Percentiles rank a stretch among this genome's conserved stretches.
Evolutionary conservation across 2,888 invertebrate genomes (phyloP).

Genomic region (Hydrotaea cyrtoneurina): DNA sequence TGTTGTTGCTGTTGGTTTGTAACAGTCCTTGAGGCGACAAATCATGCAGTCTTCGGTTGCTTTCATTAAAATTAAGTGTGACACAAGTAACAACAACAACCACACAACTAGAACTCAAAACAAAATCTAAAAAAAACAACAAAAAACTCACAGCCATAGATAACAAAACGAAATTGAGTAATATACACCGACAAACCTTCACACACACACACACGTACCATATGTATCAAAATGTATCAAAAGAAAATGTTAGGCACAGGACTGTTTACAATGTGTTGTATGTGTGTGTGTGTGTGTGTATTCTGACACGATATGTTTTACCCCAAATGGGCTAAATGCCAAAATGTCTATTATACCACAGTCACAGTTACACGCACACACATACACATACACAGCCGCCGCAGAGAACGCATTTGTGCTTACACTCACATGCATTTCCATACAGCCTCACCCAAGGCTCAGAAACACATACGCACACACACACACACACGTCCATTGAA

Average conservation of each 20-base stretch:
- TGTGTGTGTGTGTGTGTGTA: neutral
- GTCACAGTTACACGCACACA: neutral
- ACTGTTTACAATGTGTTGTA: too few relatives aligned
- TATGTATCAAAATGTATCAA: conserved; percentile 26
- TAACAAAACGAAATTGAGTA: neutral
- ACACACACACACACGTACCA: conserved; percentile 8
- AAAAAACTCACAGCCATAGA: conserved; percentile 2
- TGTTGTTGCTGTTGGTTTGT: conserved; percentile 12
- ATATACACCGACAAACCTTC: neutral
- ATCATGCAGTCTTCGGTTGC: conserved; percentile 57
- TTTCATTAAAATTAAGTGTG: conserved; percentile 56
- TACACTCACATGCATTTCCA: neutral
- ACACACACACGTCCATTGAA: neutral
- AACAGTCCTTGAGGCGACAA: conserved; percentile 60
- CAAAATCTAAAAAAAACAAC: conserved; percentile 40
- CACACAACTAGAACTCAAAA: conserved; percentile 45
- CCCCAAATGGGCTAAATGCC: conserved; percentile 58
- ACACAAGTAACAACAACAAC: conserved; percentile 46
- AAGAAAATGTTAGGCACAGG: conserved; percentile 4
- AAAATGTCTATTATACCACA: conserved; percentile 32
- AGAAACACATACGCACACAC: neutral
- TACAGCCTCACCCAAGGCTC: neutral
- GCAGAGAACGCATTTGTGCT: neutral
- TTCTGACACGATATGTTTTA: neutral
- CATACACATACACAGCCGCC: too few relatives aligned